phyloP scores from a whole-genome alignment of 2,888 invertebrate genomes.

The Hecatera dysodea region DNA sequence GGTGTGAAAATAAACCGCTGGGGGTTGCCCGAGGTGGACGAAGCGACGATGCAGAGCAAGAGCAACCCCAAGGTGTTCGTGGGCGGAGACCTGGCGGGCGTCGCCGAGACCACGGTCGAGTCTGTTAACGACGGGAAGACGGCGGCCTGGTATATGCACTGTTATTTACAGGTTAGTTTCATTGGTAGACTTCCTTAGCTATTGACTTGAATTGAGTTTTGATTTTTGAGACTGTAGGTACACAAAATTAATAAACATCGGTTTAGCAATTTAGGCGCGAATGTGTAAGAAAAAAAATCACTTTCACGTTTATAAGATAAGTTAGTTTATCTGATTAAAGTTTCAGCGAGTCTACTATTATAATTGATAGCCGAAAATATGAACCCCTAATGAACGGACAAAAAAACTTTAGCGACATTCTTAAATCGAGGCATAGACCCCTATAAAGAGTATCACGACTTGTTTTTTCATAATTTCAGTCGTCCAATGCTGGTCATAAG shows the following conservation, averaged over 20 bases:
- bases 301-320: no score
- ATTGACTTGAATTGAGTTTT: no score
- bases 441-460: not conserved
- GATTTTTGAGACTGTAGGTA: no score
- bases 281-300: no score
- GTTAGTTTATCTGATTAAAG: no score
- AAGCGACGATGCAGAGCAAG: constrained; percentile 93
- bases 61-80: constrained; percentile 95
- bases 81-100: constrained; percentile 98
- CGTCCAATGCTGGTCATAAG: no score
- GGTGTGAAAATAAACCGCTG: constrained; percentile 94
- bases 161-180: constrained; percentile 94
- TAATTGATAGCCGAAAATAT: no score
- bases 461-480: not conserved
- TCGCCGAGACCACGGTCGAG: constrained; percentile 99
- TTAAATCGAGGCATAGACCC: not conserved
- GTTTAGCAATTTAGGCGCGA: no score
- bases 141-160: constrained; percentile 98
- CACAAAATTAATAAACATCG: no score
- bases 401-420: not conserved
- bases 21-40: constrained; percentile 95
- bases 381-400: no score
- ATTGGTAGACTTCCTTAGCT: no score
- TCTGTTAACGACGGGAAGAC: constrained; percentile 99
- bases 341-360: no score